Base-by-base conservation (phyloP, 2,888 invertebrate genomes). In the Brassicogethes aeneus region DNA sequence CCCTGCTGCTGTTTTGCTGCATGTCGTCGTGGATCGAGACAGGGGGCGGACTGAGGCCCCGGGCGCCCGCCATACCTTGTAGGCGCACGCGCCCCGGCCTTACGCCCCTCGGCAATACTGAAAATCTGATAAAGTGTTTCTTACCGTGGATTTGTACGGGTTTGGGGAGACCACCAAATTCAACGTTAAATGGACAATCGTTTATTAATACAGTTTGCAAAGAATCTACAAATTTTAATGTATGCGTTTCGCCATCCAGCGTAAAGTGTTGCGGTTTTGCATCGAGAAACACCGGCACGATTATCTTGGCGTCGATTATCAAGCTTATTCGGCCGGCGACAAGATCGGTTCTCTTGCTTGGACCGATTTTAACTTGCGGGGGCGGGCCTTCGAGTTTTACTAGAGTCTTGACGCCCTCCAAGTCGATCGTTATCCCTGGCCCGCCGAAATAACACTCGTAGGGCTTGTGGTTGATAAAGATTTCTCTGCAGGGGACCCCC, bases 361-460 rank as follows among this genome's bases (percentile, higher is more conserved):
- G 80, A 0, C 93, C 88, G 44, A 97, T 91, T 63, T 88, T 87
- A 1, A 97, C 95, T 68, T 90, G 90, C 0, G 97, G 97, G 2
- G 92, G 80, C 0, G 92, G 90, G 0, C 95, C 95, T 55, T 88
- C 87, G 5, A 99, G 70, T 56, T 87, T 83, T 1, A 97, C 75
- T 34, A 78, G 71, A 45, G 86, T 79, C n/a, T 81, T 75, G 45
- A 83, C 79, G 1, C 84, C 85, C 42, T 85, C 83, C 29, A 96
- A 75, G 33, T 85, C 80, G 7, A 94, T 82, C 1, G 80, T 78
- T 36, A 91, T 77, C 0, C 90, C 83, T 34, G 87, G 83, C 1
- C 92, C 93, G 17, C 89, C 92, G 64, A 97, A 97, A 65, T 85
- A 88, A 55, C 92, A 89, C 62, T 94, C 94, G 64, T 84, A 94